A percentile compares a stretch with the other conserved stretches of the same genome.
Evolutionary conservation across 2,797 vertebrate genomes (phyloP).

Genomic region (Rhinella marina): DNA sequence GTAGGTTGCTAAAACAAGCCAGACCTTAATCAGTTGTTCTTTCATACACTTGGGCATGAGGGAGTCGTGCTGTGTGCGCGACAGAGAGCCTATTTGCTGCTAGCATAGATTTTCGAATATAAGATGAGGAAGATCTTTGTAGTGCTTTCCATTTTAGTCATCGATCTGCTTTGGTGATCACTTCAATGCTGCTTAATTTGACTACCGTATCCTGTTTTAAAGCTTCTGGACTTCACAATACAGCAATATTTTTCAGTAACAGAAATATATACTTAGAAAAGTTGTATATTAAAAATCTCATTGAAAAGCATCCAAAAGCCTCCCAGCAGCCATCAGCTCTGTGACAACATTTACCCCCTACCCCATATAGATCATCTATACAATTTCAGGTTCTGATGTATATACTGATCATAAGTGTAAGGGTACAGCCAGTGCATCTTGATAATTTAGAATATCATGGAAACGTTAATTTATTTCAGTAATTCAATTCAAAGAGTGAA

Average conservation of each 20-base stretch:
- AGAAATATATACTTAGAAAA: background rate
- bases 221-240: background rate
- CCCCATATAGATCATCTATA: background rate
- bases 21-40: slow-evolving; percentile 59
- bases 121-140: slow-evolving; percentile 47
- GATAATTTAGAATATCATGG: too few relatives aligned
- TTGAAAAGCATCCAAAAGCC: too few relatives aligned
- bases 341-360: background rate
- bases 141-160: slow-evolving; percentile 39
- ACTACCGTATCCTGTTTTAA: slow-evolving; percentile 9
- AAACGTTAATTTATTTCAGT: too few relatives aligned
- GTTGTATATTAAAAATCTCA: too few relatives aligned
- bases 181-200: slow-evolving; percentile 37
- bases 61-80: slow-evolving; percentile 35
- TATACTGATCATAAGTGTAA: too few relatives aligned
- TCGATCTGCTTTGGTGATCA: slow-evolving; percentile 48
- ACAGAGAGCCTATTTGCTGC: slow-evolving; percentile 55
- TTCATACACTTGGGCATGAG: slow-evolving; percentile 46
- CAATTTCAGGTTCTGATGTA: background rate
- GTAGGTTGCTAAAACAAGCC: slow-evolving; percentile 54
- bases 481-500: too few relatives aligned
- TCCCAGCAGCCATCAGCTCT: background rate
- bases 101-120: slow-evolving; percentile 55
- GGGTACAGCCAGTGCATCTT: too few relatives aligned
- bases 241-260: background rate